A percentile compares a stretch with the other conserved stretches of the same genome.
phyloP scores from a whole-genome alignment of 2,113 vertebrate genomes.

The Hydrochoerus hydrochaeris region DNA sequence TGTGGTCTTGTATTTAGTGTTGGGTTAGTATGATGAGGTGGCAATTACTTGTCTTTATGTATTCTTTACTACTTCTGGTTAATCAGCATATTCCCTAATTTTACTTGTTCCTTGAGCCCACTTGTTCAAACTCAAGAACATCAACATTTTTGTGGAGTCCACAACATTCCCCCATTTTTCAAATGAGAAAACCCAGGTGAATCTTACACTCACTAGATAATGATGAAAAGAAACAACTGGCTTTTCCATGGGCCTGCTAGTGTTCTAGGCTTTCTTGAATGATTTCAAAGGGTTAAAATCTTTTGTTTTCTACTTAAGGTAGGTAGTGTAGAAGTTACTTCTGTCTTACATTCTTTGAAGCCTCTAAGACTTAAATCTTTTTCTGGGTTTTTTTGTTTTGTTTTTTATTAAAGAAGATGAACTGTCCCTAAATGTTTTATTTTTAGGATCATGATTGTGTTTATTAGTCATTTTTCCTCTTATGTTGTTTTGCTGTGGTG shows the following conservation, averaged over 20 bases:
- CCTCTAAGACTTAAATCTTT: not conserved
- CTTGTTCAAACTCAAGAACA: not conserved
- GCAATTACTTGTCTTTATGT: not conserved
- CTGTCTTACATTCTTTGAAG: not conserved
- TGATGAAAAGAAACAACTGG: not conserved
- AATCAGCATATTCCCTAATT: not conserved
- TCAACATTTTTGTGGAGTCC: not conserved
- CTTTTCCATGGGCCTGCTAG: not conserved
- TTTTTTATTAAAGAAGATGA: not conserved
- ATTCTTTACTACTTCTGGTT: not conserved
- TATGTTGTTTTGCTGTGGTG: not conserved
- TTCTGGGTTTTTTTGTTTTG: not conserved
- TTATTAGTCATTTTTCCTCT: not conserved
- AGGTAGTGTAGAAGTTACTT: not conserved
- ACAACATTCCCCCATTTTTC: not conserved
- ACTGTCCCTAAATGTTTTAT: not conserved
- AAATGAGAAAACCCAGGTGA: not conserved
- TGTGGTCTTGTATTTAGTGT: fast-evolving
- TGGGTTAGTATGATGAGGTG: not conserved
- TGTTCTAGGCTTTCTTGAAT: not conserved
- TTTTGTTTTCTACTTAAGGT: not conserved
- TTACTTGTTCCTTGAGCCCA: not conserved
- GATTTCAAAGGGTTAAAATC: not conserved
- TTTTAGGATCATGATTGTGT: not conserved
- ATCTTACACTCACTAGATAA: not conserved